phyloP scores from a whole-genome alignment of 2,888 invertebrate genomes.

The Saturnia pavonia region DNA sequence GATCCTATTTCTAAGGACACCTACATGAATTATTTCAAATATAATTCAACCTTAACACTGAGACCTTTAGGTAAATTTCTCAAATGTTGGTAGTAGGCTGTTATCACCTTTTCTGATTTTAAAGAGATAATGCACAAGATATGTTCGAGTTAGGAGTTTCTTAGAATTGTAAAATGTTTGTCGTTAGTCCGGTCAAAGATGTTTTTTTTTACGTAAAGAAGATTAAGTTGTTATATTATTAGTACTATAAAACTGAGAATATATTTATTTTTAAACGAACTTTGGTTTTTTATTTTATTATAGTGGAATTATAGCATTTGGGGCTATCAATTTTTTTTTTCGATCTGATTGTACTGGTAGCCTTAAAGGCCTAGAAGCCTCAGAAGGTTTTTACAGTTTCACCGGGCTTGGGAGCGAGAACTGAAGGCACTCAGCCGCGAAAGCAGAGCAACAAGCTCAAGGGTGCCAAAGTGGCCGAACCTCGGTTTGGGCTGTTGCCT shows the following conservation, averaged over 20 bases:
- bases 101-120: conserved; percentile 42
- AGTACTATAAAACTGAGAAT: conserved; percentile 46
- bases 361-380: too few relatives aligned
- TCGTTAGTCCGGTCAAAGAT: conserved; percentile 45
- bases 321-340: too few relatives aligned
- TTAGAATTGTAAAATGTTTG: conserved; percentile 61
- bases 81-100: conserved; percentile 21
- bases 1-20: conserved; percentile 57
- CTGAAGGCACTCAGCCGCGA: too few relatives aligned
- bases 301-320: too few relatives aligned
- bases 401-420: too few relatives aligned
- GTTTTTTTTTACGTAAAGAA: conserved; percentile 48
- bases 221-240: conserved; percentile 60
- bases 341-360: too few relatives aligned
- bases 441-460: too few relatives aligned
- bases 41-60: conserved; percentile 26
- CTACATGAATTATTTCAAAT: conserved; percentile 21
- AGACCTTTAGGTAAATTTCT: conserved; percentile 27
- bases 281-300: conserved; percentile 26
- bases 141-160: conserved; percentile 64
- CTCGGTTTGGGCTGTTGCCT: too few relatives aligned
- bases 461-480: too few relatives aligned
- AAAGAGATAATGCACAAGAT: conserved; percentile 60
- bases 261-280: conserved; percentile 34
- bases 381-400: too few relatives aligned